phyloP scores from a whole-genome alignment of 2,888 invertebrate genomes.

The Mythimna vitellina region DNA sequence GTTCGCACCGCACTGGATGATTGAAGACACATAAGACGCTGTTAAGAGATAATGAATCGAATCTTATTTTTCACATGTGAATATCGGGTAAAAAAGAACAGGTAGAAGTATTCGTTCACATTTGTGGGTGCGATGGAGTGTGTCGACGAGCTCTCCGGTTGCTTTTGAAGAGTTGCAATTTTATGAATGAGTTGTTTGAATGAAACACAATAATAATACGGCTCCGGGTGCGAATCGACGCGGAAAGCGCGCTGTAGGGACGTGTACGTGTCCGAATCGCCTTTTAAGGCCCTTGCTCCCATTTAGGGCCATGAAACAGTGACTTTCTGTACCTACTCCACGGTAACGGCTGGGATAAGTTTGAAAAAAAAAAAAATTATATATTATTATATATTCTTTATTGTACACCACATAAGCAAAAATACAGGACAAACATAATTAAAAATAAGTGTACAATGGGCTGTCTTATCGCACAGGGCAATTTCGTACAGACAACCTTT shows the following conservation, averaged over 20 bases:
- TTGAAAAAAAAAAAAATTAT: no score
- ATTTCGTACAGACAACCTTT: no score
- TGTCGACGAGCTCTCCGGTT: constrained; percentile 80
- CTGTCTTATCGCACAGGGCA: no score
- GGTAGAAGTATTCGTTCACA: constrained; percentile 72
- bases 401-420: no score
- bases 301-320: no score
- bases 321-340: no score
- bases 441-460: no score
- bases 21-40: constrained; percentile 71
- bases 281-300: constrained; percentile 56
- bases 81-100: constrained; percentile 70
- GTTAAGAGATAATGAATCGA: constrained; percentile 69
- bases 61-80: constrained; percentile 68
- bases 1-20: constrained; percentile 72
- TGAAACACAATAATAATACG: constrained; percentile 86
- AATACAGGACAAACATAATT: no score
- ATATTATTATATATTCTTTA: no score
- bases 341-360: no score
- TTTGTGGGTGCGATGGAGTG: constrained; percentile 80
- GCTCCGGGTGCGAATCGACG: constrained; percentile 74
- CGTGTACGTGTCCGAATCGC: constrained; percentile 75
- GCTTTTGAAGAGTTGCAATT: constrained; percentile 85
- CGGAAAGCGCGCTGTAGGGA: constrained; percentile 73
- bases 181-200: constrained; percentile 90